Conservation (phyloP, 2,113 vertebrate genomes). For the Glareola pratincola region DNA sequence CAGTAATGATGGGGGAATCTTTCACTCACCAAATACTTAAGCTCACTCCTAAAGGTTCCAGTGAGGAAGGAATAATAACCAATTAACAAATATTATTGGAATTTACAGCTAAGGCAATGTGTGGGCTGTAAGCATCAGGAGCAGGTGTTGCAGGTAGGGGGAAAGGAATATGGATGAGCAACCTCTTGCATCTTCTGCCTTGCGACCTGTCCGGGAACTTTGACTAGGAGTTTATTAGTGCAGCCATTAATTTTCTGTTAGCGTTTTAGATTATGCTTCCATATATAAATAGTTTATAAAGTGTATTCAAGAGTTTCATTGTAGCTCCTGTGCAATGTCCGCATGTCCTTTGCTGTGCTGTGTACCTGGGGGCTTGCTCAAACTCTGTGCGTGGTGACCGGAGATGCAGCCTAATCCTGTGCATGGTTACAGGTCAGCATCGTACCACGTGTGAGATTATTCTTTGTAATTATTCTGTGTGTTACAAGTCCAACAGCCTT, state of each 20-base stretch:
- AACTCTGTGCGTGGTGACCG: not conserved
- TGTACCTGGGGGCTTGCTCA: not conserved
- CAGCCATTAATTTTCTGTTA: not conserved
- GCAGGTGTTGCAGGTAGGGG: not conserved
- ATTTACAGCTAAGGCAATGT: not conserved
- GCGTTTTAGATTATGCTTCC: not conserved
- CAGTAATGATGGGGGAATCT: not conserved
- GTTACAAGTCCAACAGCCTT: not conserved
- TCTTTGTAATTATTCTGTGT: not conserved
- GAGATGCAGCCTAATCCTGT: not conserved
- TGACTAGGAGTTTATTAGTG: not conserved
- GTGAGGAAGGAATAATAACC: not conserved
- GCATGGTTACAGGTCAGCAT: not conserved
- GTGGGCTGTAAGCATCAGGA: not conserved
- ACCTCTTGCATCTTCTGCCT: not conserved
- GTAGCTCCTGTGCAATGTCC: not conserved
- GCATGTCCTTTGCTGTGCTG: no score
- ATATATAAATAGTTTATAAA: not conserved
- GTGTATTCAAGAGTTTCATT: not conserved
- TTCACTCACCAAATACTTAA: not conserved
- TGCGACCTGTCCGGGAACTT: not conserved
- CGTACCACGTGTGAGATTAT: rapidly evolving
- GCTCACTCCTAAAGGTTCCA: not conserved
- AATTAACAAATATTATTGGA: not conserved
- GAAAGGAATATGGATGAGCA: not conserved